phyloP scores from a whole-genome alignment of 2,888 invertebrate species.

The Phania funesta region DNA sequence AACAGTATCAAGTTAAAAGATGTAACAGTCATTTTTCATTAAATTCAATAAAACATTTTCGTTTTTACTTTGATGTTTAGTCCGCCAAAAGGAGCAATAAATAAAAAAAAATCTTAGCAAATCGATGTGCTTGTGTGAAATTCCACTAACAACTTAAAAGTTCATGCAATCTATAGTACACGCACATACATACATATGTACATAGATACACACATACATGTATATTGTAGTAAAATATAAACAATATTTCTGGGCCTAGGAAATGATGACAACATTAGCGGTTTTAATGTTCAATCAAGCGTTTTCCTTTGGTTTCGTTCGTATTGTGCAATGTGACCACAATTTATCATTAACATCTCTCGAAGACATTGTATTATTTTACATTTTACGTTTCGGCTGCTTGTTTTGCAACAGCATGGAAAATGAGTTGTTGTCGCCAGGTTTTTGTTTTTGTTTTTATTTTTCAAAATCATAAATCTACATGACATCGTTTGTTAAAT shows the following conservation, averaged over 20 bases:
- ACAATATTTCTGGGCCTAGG: neutral
- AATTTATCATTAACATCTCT: constrained; percentile 49
- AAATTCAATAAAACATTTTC: constrained; percentile 10
- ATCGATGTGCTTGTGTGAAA: neutral
- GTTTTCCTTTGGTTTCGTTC: constrained; percentile 23
- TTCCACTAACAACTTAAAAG: neutral
- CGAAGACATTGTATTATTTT: constrained; percentile 35
- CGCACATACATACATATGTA: no score
- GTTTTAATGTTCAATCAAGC: constrained; percentile 52
- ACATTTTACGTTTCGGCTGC: constrained; percentile 40
- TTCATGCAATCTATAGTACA: constrained; percentile 2
- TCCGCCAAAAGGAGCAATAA: no score
- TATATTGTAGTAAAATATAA: neutral
- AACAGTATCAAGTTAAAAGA: neutral
- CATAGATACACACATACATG: no score
- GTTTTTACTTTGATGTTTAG: neutral
- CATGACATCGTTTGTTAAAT: constrained; percentile 63
- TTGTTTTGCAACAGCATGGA: constrained; percentile 40
- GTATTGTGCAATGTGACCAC: constrained; percentile 41
- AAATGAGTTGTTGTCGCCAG: constrained; percentile 26
- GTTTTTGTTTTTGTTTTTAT: neutral
- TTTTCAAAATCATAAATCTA: constrained; percentile 60
- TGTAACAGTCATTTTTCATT: neutral
- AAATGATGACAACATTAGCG: constrained; percentile 56
- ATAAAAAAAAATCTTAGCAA: neutral